Percentiles rank a stretch among this genome's conserved stretches.
Evolutionary conservation across 1,140 invertebrate genomes (phyloP).

Genomic region (Papilio glaucus): DNA sequence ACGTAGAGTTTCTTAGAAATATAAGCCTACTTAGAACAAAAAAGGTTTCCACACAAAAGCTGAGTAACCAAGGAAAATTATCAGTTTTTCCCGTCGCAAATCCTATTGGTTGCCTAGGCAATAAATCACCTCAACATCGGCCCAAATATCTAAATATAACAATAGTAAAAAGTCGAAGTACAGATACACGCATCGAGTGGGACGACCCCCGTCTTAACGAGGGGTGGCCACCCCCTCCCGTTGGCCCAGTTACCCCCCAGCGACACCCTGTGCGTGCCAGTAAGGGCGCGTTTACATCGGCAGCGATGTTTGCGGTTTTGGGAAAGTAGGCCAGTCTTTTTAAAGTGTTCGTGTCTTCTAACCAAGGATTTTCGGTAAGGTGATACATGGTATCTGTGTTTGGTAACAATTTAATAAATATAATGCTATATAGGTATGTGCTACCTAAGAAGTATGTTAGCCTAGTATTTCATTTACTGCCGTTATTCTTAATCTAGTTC

Average conservation of each 20-base stretch:
- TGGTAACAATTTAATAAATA: no score
- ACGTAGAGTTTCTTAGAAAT: background rate
- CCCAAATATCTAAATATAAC: constrained; percentile 13
- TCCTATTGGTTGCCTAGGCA: constrained; percentile 30
- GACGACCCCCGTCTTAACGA: constrained; percentile 27
- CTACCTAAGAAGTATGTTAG: no score
- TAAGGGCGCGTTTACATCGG: constrained; percentile 16
- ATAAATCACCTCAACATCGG: constrained; percentile 32
- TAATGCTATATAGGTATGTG: no score
- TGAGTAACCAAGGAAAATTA: background rate
- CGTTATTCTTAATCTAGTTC: no score
- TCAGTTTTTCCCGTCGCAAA: constrained; percentile 6
- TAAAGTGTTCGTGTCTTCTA: constrained; percentile 5
- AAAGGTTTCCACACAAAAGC: background rate
- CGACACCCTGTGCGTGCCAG: constrained; percentile 2
- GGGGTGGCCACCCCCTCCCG: constrained; percentile 40
- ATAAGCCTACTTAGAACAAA: background rate
- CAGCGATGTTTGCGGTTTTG: constrained; percentile 13
- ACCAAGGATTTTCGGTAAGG: background rate
- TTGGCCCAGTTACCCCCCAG: constrained; percentile 15
- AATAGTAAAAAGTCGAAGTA: constrained; percentile 30
- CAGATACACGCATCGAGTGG: constrained; percentile 42
- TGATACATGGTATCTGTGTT: background rate
- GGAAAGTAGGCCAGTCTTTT: constrained; percentile 27
- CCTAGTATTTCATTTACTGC: no score